A percentile compares a stretch with the other conserved stretches of the same genome.
Conservation (phyloP, 2,888 invertebrate species). For the Micoletzkya japonica region DNA sequence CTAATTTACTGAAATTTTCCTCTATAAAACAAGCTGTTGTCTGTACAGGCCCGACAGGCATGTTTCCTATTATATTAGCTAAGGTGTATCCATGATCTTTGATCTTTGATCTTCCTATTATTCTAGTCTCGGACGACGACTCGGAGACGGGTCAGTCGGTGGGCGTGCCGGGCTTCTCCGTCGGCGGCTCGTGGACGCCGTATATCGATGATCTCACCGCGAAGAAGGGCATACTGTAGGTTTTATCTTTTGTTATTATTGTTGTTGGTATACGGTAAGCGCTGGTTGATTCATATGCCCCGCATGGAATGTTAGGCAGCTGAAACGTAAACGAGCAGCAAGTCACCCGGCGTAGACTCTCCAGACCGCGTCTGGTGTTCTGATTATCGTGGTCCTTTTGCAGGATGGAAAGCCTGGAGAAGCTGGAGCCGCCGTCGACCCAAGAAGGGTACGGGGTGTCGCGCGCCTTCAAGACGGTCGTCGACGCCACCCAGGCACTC, state of each 20-base stretch:
- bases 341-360: background rate
- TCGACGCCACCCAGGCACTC: slow-evolving; percentile 24
- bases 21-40: too few species aligned
- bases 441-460: slow-evolving; percentile 98
- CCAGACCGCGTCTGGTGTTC: background rate
- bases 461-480: slow-evolving; percentile 75
- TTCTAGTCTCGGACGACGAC: too few species aligned
- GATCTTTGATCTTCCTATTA: too few species aligned
- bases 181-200: slow-evolving; percentile 40
- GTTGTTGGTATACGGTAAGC: background rate
- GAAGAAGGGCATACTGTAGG: slow-evolving; percentile 43
- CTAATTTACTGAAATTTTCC: too few species aligned
- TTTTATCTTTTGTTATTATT: background rate
- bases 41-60: too few species aligned
- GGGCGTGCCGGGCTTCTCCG: slow-evolving; percentile 42
- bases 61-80: too few species aligned
- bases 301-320: background rate
- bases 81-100: too few species aligned
- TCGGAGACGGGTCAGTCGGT: slow-evolving; percentile 39
- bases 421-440: slow-evolving; percentile 86
- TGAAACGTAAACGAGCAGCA: background rate
- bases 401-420: slow-evolving; percentile 93
- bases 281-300: background rate
- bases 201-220: slow-evolving; percentile 43
- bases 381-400: slow-evolving; percentile 35